Base-by-base conservation (phyloP, 2,797 vertebrate species). In the Onychomys arenicola region DNA sequence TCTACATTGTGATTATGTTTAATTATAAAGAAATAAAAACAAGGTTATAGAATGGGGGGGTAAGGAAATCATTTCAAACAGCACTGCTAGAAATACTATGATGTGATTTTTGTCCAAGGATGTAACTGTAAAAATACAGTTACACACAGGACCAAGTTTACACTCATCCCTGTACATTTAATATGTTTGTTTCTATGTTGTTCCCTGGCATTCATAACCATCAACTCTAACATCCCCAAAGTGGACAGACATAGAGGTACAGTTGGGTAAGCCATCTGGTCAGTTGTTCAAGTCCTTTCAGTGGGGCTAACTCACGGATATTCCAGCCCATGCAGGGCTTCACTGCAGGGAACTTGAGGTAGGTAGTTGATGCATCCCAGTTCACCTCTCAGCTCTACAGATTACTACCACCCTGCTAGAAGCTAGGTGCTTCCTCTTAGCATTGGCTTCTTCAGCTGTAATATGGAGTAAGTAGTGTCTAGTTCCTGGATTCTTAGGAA, bases 1-100 rank as follows among this genome's bases (percentile, higher is more conserved):
- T 96, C 80, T 96, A 90, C 82, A 75, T 84, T 84, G 73, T 5
- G 40, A 59, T 77, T 76, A 27, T 29, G 49, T 37, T 34, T 89
- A 88, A 87, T 94, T 90, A 78, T 55, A 88, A 94, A 81, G 32
- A 88, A 92, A 89, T 80, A 69, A 93, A 96, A 96, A 84, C 3
- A 34, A 90, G 29, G 65, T 90, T 78, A 76, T 17, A 73, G 21
- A 90, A 63, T 63, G 19, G 49, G 32, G 80, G 92, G 96, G 65
- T 43, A 65, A 29, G 23, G 9, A 46, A 90, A 87, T 27, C 0
- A 0, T 21, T 83, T 59, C 67, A 94, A 80, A 55, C 27, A 11
- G 43, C 63, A 59, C 32, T 90, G 34, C 77, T 88, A 27, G 40
- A 88, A 94, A 32, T 69, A 27, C 6, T 11, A 32, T 19, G 27